A percentile compares a stretch with the other conserved stretches of the same genome.
phyloP scores from a whole-genome alignment of 2,888 invertebrate genomes.

The Dryomyza anilis region DNA sequence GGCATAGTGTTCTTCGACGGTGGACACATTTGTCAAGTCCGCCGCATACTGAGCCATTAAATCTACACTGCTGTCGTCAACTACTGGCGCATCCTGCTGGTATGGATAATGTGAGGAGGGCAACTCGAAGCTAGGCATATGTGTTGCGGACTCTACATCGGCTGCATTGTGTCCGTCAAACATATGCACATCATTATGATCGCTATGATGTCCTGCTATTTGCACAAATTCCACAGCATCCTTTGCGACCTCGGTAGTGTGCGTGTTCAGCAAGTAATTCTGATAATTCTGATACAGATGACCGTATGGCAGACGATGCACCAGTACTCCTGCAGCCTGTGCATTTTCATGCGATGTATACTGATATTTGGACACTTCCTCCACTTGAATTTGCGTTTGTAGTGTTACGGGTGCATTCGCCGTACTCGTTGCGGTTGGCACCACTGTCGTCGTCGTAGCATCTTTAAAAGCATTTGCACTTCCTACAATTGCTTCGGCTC shows the following conservation, averaged over 20 bases:
- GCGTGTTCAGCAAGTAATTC: constrained; percentile 17
- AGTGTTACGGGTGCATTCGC: no score
- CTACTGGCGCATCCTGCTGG: constrained; percentile 17
- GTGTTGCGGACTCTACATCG: not conserved
- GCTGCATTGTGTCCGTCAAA: not conserved
- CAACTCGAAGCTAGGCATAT: constrained; percentile 5
- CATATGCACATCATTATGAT: constrained; percentile 10
- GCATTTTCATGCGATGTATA: not conserved
- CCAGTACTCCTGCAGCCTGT: not conserved
- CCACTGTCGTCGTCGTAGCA: not conserved
- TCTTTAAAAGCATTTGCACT: not conserved
- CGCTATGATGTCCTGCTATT: constrained; percentile 27
- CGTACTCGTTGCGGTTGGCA: not conserved
- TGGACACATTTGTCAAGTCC: constrained; percentile 12
- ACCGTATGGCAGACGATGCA: constrained; percentile 37
- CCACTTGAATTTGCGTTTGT: constrained; percentile 4
- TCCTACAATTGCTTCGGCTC: constrained; percentile 18
- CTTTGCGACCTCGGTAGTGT: constrained; percentile 28
- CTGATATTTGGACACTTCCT: constrained; percentile 11
- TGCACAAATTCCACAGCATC: constrained; percentile 30
- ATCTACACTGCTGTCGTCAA: constrained; percentile 18
- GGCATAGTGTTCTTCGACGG: constrained; percentile 9
- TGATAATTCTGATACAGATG: constrained; percentile 39
- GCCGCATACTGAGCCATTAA: constrained; percentile 21
- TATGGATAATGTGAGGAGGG: constrained; percentile 20